These are phyloP conservation scores for Xanthia togata DNA, from an alignment of 2,888 invertebrate genomes.

Conservation along the genomic window DNA sequence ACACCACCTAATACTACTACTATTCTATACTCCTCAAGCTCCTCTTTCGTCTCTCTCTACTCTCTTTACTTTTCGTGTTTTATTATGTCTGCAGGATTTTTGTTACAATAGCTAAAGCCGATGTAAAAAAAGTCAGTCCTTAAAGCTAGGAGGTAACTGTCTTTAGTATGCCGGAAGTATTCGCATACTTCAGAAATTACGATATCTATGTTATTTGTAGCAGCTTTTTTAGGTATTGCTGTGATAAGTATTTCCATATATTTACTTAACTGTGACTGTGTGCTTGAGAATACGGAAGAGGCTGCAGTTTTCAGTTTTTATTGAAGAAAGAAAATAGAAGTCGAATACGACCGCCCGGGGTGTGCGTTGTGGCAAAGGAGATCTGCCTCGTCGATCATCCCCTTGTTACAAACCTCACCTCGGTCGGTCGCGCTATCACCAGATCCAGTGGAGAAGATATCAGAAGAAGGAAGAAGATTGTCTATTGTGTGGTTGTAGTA, in stretches of 20 bases:
- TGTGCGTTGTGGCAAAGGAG: slow-evolving; percentile 93
- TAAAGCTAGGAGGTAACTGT: too few species aligned
- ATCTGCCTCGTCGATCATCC: slow-evolving; percentile 90
- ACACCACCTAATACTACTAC: background rate
- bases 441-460: slow-evolving; percentile 51
- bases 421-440: slow-evolving; percentile 79
- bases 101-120: background rate
- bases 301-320: too few species aligned
- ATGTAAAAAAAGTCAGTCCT: background rate
- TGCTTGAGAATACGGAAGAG: background rate
- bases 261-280: background rate
- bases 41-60: background rate
- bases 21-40: background rate
- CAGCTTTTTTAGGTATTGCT: background rate
- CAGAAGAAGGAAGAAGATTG: background rate
- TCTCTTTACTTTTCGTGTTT: background rate
- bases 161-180: background rate
- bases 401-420: slow-evolving; percentile 94
- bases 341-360: slow-evolving; percentile 82
- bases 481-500: background rate
- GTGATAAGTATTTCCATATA: background rate
- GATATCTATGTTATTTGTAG: too few species aligned
- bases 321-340: slow-evolving; percentile 54
- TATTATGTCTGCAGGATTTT: background rate
- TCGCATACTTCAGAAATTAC: too few species aligned